Percentiles rank a stretch among this genome's conserved stretches.
phyloP scores from a whole-genome alignment of 2,888 invertebrate species.

The Acleris sparsana region DNA sequence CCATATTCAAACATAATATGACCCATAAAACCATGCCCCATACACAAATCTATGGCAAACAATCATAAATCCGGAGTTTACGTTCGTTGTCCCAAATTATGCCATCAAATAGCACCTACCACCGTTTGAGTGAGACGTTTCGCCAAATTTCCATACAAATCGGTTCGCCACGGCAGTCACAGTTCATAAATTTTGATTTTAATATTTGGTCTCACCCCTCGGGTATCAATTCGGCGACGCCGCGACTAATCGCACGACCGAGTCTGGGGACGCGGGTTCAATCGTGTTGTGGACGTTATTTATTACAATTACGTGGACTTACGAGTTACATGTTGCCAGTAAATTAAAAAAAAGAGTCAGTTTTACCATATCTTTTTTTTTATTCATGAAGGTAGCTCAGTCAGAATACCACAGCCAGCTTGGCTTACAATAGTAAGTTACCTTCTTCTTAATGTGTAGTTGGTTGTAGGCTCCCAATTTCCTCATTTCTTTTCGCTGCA shows the following conservation, averaged over 20 bases:
- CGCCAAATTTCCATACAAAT: conserved; percentile 79
- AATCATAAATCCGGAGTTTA: conserved; percentile 76
- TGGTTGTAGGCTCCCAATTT: background rate
- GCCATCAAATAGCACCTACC: conserved; percentile 75
- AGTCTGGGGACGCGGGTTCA: conserved; percentile 18
- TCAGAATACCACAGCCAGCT: no score
- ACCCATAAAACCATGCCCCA: conserved; percentile 62
- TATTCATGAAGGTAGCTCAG: no score
- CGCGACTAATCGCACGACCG: conserved; percentile 27
- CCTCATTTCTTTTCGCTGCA: conserved; percentile 38
- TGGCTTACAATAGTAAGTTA: no score
- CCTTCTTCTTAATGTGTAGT: no score
- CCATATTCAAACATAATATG: conserved; percentile 35
- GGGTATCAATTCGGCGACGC: conserved; percentile 34
- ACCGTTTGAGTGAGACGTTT: conserved; percentile 63
- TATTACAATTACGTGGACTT: conserved; percentile 9
- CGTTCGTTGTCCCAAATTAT: conserved; percentile 76
- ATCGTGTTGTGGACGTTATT: conserved; percentile 30
- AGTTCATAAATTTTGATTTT: conserved; percentile 81
- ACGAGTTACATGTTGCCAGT: background rate
- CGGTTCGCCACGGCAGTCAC: conserved; percentile 73
- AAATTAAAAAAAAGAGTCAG: no score
- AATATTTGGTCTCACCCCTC: conserved; percentile 66
- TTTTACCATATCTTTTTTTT: no score
- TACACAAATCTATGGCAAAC: conserved; percentile 76